Evolutionary conservation across 1,140 invertebrate genomes (phyloP).

Genomic region (Tetramorium alpestre): DNA sequence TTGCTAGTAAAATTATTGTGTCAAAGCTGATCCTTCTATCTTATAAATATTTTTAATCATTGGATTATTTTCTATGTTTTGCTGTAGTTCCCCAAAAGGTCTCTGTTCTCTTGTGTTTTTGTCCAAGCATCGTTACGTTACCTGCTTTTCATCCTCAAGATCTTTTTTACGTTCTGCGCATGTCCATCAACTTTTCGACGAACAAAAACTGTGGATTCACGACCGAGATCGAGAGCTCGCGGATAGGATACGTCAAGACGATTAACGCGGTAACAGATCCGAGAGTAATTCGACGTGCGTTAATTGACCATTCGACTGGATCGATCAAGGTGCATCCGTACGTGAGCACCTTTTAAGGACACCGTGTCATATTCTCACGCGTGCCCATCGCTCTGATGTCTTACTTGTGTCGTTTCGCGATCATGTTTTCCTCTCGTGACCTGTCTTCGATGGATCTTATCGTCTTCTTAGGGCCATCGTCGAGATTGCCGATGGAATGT

Average conservation of each 20-base stretch:
- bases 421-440: conserved; percentile 43
- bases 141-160: not conserved
- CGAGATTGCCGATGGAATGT: conserved; percentile 33
- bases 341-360: conserved; percentile 21
- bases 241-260: not conserved
- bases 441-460: conserved; percentile 55
- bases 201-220: not conserved
- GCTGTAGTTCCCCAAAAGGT: not conserved
- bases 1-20: not conserved
- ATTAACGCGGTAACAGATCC: not conserved
- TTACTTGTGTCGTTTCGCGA: conserved; percentile 16
- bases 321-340: not conserved
- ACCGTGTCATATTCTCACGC: conserved; percentile 29
- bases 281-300: conserved; percentile 30
- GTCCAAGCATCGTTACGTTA: not conserved
- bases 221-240: not conserved
- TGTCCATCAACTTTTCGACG: not conserved
- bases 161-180: not conserved
- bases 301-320: conserved; percentile 28
- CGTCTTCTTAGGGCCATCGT: conserved; percentile 54
- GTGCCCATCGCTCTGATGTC: conserved; percentile 1
- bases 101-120: not conserved
- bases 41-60: not conserved
- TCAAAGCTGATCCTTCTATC: not conserved
- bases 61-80: not conserved